These are phyloP conservation scores for Brachypterus glaber DNA, from an alignment of 2,888 invertebrate genomes.

Conservation along the genomic window DNA sequence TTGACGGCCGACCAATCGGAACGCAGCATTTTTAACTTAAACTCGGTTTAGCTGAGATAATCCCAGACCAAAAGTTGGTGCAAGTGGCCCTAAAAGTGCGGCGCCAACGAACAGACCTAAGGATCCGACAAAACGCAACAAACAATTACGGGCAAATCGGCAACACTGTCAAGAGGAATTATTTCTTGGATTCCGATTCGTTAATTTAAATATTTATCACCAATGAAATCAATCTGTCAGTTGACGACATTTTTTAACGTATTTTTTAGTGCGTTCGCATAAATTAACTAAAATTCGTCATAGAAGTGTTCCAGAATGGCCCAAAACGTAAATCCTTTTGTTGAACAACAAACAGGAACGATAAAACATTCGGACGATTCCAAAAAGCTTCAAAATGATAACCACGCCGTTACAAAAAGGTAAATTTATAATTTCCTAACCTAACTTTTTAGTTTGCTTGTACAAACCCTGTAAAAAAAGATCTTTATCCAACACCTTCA, in stretches of 20 bases:
- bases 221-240: conserved; percentile 16
- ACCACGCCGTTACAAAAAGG: conserved; percentile 87
- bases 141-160: too few species aligned
- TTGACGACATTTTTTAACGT: conserved; percentile 20
- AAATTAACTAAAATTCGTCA: conserved; percentile 20
- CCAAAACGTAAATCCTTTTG: conserved; percentile 78
- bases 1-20: too few species aligned
- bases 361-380: conserved; percentile 74
- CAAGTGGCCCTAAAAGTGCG: too few species aligned
- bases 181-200: conserved; percentile 17
- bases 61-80: too few species aligned
- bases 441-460: background rate
- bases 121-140: too few species aligned
- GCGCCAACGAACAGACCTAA: too few species aligned
- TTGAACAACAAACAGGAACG: conserved; percentile 60
- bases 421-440: conserved; percentile 36
- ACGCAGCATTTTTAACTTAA: too few species aligned
- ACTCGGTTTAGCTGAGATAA: too few species aligned
- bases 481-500: too few species aligned
- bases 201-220: conserved; percentile 15
- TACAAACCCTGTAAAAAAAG: too few species aligned
- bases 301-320: conserved; percentile 50
- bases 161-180: too few species aligned
- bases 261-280: conserved; percentile 20
- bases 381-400: conserved; percentile 60